Conservation (phyloP, 2,888 invertebrate species). For the Eupithecia dodoneata region DNA sequence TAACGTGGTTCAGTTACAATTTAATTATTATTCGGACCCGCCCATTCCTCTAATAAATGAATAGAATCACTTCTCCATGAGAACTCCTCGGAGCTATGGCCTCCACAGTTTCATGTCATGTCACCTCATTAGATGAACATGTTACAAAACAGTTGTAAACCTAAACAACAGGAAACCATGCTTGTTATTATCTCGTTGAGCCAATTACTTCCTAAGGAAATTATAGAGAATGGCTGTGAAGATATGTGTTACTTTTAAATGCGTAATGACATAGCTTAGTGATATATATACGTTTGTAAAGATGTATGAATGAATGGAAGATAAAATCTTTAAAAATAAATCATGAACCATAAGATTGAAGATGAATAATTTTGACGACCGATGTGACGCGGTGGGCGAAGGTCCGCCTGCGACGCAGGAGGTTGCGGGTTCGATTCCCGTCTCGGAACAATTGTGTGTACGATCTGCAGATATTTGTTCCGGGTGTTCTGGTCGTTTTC, state of each 20-base stretch:
- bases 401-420: too few species aligned
- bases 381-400: too few species aligned
- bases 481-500: too few species aligned
- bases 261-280: constrained; percentile 32
- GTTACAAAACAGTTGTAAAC: constrained; percentile 39
- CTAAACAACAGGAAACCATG: constrained; percentile 42
- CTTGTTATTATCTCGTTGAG: constrained; percentile 42
- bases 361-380: too few species aligned
- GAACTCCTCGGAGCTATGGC: constrained; percentile 10
- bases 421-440: too few species aligned
- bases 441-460: too few species aligned
- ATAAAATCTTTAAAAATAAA: neutral
- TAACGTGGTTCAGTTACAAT: neutral
- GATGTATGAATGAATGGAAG: neutral
- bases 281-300: constrained; percentile 16
- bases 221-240: constrained; percentile 37
- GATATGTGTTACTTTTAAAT: constrained; percentile 39
- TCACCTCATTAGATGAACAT: constrained; percentile 22
- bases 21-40: neutral
- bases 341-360: too few species aligned
- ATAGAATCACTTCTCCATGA: constrained; percentile 17
- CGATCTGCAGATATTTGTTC: too few species aligned
- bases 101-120: constrained; percentile 18
- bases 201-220: constrained; percentile 43
- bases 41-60: neutral